phyloP scores from a whole-genome alignment of 2,888 invertebrate species.

The Phymatocera aterrima region DNA sequence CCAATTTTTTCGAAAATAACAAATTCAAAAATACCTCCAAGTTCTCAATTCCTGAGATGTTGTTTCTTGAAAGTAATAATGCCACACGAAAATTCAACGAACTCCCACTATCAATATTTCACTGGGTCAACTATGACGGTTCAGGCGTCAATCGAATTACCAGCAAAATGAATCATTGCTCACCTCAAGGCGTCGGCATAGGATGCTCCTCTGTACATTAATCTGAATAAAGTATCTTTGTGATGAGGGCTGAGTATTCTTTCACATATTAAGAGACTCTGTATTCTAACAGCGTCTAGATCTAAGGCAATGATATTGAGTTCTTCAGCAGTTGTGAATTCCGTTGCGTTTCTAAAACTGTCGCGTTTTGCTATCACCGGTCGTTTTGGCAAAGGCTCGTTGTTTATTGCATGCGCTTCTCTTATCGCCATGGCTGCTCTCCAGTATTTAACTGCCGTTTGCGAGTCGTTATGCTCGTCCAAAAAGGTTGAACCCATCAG shows the following conservation, averaged over 20 bases:
- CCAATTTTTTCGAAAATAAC: too few relatives aligned
- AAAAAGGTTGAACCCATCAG: conserved; percentile 91
- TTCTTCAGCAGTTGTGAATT: conserved; percentile 85
- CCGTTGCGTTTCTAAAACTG: conserved; percentile 82
- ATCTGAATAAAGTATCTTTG: conserved; percentile 90
- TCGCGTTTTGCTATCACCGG: conserved; percentile 77
- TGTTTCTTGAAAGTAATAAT: too few relatives aligned
- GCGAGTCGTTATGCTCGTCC: conserved; percentile 89
- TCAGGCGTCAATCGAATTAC: too few relatives aligned
- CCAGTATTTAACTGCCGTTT: conserved; percentile 86
- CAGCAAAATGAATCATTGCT: too few relatives aligned
- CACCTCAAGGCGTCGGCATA: conserved; percentile 83
- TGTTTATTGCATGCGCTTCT: conserved; percentile 58
- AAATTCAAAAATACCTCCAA: too few relatives aligned
- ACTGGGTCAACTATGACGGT: too few relatives aligned
- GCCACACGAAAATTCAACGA: too few relatives aligned
- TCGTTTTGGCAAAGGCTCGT: conserved; percentile 74
- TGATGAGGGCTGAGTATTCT: conserved; percentile 90
- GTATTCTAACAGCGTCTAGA: conserved; percentile 90
- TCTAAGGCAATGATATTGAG: conserved; percentile 86
- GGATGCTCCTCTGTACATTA: conserved; percentile 85
- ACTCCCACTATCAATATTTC: too few relatives aligned
- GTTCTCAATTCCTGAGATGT: too few relatives aligned
- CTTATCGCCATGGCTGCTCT: conserved; percentile 85
- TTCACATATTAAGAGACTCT: conserved; percentile 91